Evolutionary conservation across 2,888 invertebrate genomes (phyloP).

Genomic region (Sthenelais limicola): DNA sequence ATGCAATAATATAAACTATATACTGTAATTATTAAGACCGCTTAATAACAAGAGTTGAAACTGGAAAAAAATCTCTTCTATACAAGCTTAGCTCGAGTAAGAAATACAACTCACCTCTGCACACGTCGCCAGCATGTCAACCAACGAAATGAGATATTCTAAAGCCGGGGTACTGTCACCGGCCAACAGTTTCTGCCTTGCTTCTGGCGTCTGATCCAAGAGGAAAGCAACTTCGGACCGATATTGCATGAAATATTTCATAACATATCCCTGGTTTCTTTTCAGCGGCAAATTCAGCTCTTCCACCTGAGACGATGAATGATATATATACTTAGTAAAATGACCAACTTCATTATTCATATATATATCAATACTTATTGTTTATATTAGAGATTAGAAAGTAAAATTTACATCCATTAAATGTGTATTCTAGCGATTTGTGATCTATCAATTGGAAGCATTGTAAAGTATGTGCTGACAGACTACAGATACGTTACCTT

Average conservation of each 20-base stretch:
- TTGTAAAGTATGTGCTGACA: no score
- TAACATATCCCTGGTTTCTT: slow-evolving; percentile 70
- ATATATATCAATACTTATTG: not conserved
- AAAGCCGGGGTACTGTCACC: slow-evolving; percentile 41
- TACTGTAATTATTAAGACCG: no score
- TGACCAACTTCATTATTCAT: not conserved
- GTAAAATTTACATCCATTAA: not conserved
- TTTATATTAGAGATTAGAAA: not conserved
- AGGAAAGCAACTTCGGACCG: slow-evolving; percentile 64
- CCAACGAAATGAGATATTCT: slow-evolving; percentile 58
- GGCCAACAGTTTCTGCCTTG: slow-evolving; percentile 35
- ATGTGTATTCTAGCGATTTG: not conserved
- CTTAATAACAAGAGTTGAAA: no score
- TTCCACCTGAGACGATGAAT: slow-evolving; percentile 54
- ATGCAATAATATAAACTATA: no score
- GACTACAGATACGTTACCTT: slow-evolving; percentile 53
- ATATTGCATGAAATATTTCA: slow-evolving; percentile 72
- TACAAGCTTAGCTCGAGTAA: no score
- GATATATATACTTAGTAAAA: not conserved
- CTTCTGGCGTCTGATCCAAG: slow-evolving; percentile 62
- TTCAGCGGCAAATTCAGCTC: slow-evolving; percentile 70
- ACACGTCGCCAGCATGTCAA: slow-evolving; percentile 70
- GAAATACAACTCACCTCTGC: slow-evolving; percentile 70
- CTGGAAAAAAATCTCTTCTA: not conserved
- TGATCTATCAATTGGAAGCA: no score